A percentile compares a stretch with the other conserved stretches of the same genome.
Conservation (phyloP, 2,113 vertebrate species). For the Origma solitaria region DNA sequence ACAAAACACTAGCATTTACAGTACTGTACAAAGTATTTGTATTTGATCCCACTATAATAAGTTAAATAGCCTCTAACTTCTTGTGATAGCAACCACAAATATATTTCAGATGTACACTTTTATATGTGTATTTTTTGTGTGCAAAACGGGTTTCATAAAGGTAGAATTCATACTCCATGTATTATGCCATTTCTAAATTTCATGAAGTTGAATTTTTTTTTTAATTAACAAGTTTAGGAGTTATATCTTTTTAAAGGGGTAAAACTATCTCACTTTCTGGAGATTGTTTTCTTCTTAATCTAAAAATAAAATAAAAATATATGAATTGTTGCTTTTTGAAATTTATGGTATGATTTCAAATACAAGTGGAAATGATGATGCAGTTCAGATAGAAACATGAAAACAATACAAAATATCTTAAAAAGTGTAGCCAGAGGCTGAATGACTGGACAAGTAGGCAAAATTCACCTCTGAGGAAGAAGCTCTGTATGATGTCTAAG, state of each 20-base stretch:
- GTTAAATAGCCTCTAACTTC: background rate
- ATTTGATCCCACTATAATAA: background rate
- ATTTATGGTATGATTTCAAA: background rate
- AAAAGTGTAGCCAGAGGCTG: background rate
- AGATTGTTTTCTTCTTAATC: background rate
- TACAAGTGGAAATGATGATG: background rate
- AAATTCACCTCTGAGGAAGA: background rate
- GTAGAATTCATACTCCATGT: background rate
- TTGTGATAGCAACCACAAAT: background rate
- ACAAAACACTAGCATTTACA: background rate
- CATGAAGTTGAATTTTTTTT: background rate
- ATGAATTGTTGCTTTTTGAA: background rate
- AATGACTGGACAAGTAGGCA: background rate
- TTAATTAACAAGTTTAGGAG: background rate
- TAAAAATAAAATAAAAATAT: background rate
- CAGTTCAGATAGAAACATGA: background rate
- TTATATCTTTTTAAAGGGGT: background rate
- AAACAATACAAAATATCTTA: background rate
- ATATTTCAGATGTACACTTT: background rate
- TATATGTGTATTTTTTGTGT: background rate
- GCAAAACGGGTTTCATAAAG: background rate
- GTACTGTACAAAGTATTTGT: background rate
- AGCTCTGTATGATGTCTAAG: background rate
- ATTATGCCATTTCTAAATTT: background rate
- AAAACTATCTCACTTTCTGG: background rate